Percentiles rank a stretch among this genome's conserved stretches.
These are phyloP conservation scores for Rhingia campestris DNA, from an alignment of 2,888 invertebrate species.

Conservation along the genomic window DNA sequence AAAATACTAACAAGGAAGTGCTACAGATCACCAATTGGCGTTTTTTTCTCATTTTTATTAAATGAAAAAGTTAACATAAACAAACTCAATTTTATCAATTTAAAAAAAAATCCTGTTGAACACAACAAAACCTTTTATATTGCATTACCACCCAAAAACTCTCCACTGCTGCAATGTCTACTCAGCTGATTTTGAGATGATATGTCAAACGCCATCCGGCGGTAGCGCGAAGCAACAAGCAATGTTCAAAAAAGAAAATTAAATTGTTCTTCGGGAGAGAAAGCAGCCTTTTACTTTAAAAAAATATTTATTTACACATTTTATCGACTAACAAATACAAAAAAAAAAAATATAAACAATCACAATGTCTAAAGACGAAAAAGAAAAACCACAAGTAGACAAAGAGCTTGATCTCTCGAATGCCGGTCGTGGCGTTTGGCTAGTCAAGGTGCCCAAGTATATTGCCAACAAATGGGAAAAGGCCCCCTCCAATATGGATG, in stretches of 20 bases:
- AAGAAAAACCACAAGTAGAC: slow-evolving; percentile 85
- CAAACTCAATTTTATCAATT: too few species aligned
- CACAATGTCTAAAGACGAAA: slow-evolving; percentile 82
- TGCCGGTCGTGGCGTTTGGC: slow-evolving; percentile 96
- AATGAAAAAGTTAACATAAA: too few species aligned
- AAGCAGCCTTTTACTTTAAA: slow-evolving; percentile 2
- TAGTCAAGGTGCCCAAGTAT: slow-evolving; percentile 98
- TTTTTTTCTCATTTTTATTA: too few species aligned
- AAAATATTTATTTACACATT: not conserved
- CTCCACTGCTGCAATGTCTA: slow-evolving; percentile 1
- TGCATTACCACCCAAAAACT: not conserved
- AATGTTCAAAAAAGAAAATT: not conserved
- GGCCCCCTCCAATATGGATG: slow-evolving; percentile 94
- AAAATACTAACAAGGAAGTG: too few species aligned
- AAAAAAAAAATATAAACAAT: too few species aligned
- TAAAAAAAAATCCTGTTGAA: not conserved
- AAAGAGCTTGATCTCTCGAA: slow-evolving; percentile 94
- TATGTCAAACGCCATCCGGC: slow-evolving; percentile 25
- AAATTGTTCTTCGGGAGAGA: not conserved
- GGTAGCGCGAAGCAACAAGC: slow-evolving; percentile 54
- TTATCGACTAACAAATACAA: slow-evolving; percentile 1
- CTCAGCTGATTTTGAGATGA: slow-evolving; percentile 52
- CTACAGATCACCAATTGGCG: too few species aligned
- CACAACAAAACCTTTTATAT: not conserved
- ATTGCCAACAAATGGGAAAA: slow-evolving; percentile 97